Evolutionary conservation across 1,140 invertebrate species (phyloP).

Genomic region (Nephila pilipes): DNA sequence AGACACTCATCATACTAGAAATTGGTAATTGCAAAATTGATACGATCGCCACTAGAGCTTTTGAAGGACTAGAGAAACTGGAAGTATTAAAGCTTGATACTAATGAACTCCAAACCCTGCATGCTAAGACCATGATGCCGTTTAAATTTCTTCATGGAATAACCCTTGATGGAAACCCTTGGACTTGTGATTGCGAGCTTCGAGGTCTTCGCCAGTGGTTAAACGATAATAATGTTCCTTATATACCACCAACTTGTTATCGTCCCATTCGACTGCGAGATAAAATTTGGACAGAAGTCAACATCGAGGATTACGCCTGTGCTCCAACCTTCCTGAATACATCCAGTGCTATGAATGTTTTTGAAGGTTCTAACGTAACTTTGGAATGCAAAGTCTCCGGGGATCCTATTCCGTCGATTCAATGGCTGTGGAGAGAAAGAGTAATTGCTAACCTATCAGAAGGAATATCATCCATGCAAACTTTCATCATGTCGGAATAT

Average conservation of each 20-base stretch:
- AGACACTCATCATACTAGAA: conserved; percentile 89
- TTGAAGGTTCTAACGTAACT: conserved; percentile 91
- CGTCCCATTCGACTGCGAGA: conserved; percentile 82
- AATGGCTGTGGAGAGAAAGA: conserved; percentile 94
- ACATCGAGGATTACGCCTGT: conserved; percentile 92
- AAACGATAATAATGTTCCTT: conserved; percentile 89
- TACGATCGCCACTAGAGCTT: conserved; percentile 89
- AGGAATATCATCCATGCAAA: conserved; percentile 87
- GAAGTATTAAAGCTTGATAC: conserved; percentile 92
- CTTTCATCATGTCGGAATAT: conserved; percentile 88
- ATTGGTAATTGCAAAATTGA: conserved; percentile 90
- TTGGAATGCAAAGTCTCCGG: conserved; percentile 90
- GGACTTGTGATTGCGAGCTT: conserved; percentile 93
- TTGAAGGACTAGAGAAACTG: conserved; percentile 89
- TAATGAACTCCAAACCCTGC: conserved; percentile 88
- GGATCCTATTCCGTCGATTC: conserved; percentile 89
- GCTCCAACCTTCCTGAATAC: conserved; percentile 88
- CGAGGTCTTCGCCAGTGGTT: conserved; percentile 92
- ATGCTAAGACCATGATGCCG: conserved; percentile 87
- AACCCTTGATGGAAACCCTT: conserved; percentile 90
- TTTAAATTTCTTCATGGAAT: conserved; percentile 88
- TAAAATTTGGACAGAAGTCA: conserved; percentile 83
- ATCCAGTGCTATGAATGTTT: conserved; percentile 88
- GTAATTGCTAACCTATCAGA: conserved; percentile 89
- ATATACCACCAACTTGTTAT: conserved; percentile 88